A percentile compares a stretch with the other conserved stretches of the same genome.
phyloP scores from a whole-genome alignment of 2,888 invertebrate species.

The Lasioglossum villosulum region DNA sequence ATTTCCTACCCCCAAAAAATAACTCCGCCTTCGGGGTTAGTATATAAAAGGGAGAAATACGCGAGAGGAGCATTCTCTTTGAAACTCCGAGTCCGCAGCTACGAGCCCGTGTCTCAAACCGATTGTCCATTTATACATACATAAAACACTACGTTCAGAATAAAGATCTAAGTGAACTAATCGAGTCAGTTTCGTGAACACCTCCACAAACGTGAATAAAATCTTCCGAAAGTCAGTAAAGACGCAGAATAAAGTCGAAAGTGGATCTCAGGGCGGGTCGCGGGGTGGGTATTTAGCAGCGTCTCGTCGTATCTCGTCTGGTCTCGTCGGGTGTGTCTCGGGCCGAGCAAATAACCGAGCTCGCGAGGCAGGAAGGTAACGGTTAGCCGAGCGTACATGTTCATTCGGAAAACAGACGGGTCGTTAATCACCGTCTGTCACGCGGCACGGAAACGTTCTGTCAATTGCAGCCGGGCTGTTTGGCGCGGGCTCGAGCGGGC shows the following conservation, averaged over 20 bases:
- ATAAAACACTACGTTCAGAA: too few relatives aligned
- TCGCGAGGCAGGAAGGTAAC: conserved; percentile 35
- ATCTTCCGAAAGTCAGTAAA: background rate
- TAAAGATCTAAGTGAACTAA: too few relatives aligned
- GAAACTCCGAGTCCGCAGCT: too few relatives aligned
- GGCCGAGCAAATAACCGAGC: conserved; percentile 29
- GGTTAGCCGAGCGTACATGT: conserved; percentile 39
- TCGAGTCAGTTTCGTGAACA: too few relatives aligned
- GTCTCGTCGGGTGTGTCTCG: conserved; percentile 4
- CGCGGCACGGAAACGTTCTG: conserved; percentile 48
- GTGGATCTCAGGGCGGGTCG: background rate
- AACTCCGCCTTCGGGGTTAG: too few relatives aligned
- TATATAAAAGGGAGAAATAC: too few relatives aligned
- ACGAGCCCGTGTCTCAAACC: too few relatives aligned
- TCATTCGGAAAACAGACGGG: conserved; percentile 52
- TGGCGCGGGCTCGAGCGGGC: background rate
- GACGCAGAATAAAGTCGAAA: background rate
- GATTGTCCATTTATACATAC: too few relatives aligned
- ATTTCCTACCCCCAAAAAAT: too few relatives aligned
- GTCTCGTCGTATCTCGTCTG: background rate
- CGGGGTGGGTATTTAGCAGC: background rate
- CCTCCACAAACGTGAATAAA: too few relatives aligned
- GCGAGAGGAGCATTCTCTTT: too few relatives aligned
- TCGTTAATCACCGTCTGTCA: conserved; percentile 64
- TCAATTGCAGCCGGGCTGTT: conserved; percentile 44